Percentiles rank a stretch among this genome's conserved stretches.
phyloP scores from a whole-genome alignment of 2,113 vertebrate genomes.

The Sigmodon hispidus region DNA sequence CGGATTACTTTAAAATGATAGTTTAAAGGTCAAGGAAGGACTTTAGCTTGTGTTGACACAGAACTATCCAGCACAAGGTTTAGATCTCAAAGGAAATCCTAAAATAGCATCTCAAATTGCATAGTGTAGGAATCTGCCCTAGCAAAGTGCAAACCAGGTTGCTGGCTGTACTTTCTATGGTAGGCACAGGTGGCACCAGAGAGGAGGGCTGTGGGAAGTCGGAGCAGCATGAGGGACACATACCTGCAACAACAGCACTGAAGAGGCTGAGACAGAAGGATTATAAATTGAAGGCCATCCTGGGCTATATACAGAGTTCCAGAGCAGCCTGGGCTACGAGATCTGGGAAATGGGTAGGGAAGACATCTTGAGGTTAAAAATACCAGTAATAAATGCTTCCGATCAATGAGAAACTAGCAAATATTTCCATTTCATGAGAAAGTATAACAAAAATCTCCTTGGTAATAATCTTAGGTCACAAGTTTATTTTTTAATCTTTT shows the following conservation, averaged over 20 bases:
- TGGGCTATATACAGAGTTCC: no score
- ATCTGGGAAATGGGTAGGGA: no score
- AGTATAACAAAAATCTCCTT: no score
- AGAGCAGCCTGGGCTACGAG: no score
- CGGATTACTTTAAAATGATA: no score
- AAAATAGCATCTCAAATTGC: neutral
- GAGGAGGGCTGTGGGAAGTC: neutral
- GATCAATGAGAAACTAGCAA: no score
- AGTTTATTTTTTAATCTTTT: no score
- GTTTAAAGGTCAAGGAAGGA: no score
- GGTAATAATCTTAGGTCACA: no score
- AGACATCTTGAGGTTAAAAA: no score
- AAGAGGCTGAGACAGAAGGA: neutral
- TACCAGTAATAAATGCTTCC: no score
- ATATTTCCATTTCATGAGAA: no score
- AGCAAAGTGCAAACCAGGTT: neutral
- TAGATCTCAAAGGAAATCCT: neutral
- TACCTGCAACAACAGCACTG: neutral
- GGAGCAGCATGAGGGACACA: neutral
- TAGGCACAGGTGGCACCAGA: neutral
- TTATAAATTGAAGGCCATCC: neutral
- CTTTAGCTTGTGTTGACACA: neutral
- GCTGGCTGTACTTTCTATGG: neutral
- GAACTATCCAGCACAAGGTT: neutral
- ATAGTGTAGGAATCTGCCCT: neutral